Percentiles rank a stretch among this genome's conserved stretches.
These are phyloP conservation scores for Gallinago undulata DNA, from an alignment of 2,113 vertebrate species.

Conservation along the genomic window DNA sequence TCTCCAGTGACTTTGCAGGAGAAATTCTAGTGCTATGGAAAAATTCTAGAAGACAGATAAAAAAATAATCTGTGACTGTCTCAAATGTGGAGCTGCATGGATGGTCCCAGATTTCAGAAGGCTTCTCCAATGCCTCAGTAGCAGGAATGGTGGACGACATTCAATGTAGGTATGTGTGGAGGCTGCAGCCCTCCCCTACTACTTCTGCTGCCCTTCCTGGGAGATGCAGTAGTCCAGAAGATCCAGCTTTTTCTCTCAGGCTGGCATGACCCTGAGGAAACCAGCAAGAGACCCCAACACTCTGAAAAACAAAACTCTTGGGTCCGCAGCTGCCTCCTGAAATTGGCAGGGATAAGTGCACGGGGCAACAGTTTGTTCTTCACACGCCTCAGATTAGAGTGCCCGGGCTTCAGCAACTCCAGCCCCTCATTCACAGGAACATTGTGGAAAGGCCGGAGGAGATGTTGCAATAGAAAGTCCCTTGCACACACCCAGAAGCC, in stretches of 20 bases:
- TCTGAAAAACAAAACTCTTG: neutral
- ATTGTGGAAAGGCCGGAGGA: neutral
- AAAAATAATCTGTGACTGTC: neutral
- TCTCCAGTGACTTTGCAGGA: neutral
- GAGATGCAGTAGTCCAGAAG: neutral
- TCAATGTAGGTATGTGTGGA: accelerated
- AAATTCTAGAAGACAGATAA: neutral
- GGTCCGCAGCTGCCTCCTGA: neutral
- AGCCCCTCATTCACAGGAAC: neutral
- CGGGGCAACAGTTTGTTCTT: neutral
- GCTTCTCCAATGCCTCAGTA: neutral
- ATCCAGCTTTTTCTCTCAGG: neutral
- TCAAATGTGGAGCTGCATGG: neutral
- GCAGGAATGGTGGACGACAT: neutral
- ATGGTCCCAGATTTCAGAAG: neutral
- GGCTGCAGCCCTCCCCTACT: neutral
- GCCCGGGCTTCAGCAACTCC: neutral
- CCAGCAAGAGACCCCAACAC: neutral
- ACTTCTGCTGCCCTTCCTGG: neutral
- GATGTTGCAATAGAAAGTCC: neutral
- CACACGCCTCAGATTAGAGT: neutral
- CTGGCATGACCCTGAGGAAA: neutral
- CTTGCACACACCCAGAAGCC: neutral
- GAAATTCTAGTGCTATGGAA: neutral
- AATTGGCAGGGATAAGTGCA: neutral